Evolutionary conservation across 2,113 vertebrate species (phyloP).

Genomic region (Gopherus flavomarginatus): DNA sequence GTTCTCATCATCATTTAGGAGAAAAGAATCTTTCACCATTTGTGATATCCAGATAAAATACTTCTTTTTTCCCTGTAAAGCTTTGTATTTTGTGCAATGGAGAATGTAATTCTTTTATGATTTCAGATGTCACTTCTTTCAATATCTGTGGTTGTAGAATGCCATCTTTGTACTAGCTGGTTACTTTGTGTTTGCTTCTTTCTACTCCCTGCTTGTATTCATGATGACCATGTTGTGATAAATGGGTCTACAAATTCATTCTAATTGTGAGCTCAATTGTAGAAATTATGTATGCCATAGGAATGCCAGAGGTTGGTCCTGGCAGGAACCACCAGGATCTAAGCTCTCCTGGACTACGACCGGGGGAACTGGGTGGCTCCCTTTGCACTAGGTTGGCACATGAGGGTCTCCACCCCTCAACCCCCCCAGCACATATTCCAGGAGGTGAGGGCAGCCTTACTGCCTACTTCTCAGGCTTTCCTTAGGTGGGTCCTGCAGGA

Average conservation of each 20-base stretch:
- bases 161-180: neutral
- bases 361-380: no score
- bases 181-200: neutral
- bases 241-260: neutral
- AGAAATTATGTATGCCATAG: neutral
- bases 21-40: neutral
- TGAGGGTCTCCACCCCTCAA: no score
- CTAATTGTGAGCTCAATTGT: neutral
- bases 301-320: no score
- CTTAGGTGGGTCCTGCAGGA: no score
- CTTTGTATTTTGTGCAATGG: neutral
- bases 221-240: neutral
- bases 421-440: no score
- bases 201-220: neutral
- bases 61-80: neutral
- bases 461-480: no score
- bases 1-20: neutral
- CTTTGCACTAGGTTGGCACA: no score
- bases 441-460: no score
- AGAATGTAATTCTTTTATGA: neutral
- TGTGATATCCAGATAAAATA: neutral
- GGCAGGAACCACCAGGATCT: no score
- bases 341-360: no score
- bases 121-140: neutral
- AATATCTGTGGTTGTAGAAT: neutral